Evolutionary conservation across 2,888 invertebrate genomes (phyloP).

Genomic region (Chrysolina americana): DNA sequence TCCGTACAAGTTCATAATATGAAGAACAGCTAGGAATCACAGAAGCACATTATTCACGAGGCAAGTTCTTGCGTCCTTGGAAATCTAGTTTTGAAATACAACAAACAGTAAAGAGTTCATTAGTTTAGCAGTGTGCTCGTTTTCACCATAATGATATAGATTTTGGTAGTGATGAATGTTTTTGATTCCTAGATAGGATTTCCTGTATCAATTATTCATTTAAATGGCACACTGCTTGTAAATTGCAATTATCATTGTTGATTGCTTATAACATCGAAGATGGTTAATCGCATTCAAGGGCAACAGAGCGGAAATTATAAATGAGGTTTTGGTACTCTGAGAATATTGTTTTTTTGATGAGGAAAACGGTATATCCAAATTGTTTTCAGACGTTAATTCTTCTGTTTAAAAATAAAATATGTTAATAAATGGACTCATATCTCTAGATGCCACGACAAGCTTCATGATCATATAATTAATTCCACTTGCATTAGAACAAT

Average conservation of each 20-base stretch:
- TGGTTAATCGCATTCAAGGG: background rate
- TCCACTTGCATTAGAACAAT: no score
- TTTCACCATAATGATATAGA: background rate
- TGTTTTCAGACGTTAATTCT: background rate
- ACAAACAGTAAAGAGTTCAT: conserved; percentile 7
- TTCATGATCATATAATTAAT: no score
- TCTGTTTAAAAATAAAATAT: no score
- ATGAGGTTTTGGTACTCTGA: background rate
- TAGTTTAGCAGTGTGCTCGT: background rate
- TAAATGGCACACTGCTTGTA: background rate
- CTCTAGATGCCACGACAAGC: no score
- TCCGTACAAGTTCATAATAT: conserved; percentile 12
- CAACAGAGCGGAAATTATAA: background rate
- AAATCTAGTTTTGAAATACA: conserved; percentile 15
- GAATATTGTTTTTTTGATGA: background rate
- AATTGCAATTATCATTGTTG: background rate
- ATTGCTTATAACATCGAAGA: background rate
- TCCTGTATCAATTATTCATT: background rate
- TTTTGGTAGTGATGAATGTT: background rate
- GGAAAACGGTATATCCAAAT: background rate
- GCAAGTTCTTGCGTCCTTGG: conserved; percentile 9
- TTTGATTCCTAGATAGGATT: background rate
- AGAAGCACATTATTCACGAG: background rate
- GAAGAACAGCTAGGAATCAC: conserved; percentile 15
- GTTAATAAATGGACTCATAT: no score